Evolutionary conservation across 2,888 invertebrate genomes (phyloP).

Genomic region (Caenorhabditis sp.): DNA sequence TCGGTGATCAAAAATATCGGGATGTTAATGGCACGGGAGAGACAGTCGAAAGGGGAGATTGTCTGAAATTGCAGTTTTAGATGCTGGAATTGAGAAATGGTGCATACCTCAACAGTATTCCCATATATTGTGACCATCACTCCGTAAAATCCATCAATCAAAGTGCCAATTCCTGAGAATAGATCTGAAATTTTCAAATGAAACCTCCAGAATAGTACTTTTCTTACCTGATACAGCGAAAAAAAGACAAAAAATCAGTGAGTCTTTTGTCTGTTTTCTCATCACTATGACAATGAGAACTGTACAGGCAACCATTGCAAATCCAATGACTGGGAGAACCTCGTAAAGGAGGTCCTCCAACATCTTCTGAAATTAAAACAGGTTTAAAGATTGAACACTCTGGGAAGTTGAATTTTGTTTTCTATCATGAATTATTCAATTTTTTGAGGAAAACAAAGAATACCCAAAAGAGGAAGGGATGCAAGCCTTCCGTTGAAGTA

Average conservation of each 20-base stretch:
- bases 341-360: slow-evolving; percentile 74
- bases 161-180: slow-evolving; percentile 57
- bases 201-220: too few relatives aligned
- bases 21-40: slow-evolving; percentile 58
- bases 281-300: slow-evolving; percentile 61
- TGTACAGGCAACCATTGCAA: slow-evolving; percentile 62
- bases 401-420: neutral
- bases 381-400: neutral
- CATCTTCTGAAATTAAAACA: slow-evolving; percentile 65
- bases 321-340: slow-evolving; percentile 73
- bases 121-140: slow-evolving; percentile 71
- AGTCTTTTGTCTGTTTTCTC: slow-evolving; percentile 44
- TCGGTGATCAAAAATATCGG: slow-evolving; percentile 64
- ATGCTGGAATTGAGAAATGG: too few relatives aligned
- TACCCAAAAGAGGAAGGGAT: slow-evolving; percentile 33
- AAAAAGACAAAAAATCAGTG: slow-evolving; percentile 60
- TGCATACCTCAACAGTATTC: slow-evolving; percentile 49
- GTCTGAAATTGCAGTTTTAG: slow-evolving; percentile 18
- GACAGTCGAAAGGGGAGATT: slow-evolving; percentile 63
- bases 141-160: slow-evolving; percentile 69
- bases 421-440: neutral
- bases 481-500: slow-evolving; percentile 60
- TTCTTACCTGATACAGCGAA: slow-evolving; percentile 62
- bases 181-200: slow-evolving; percentile 34
- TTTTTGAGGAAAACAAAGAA: slow-evolving; percentile 22